Base-by-base conservation (phyloP, 2,888 invertebrate species). In the Plebejus anna region DNA sequence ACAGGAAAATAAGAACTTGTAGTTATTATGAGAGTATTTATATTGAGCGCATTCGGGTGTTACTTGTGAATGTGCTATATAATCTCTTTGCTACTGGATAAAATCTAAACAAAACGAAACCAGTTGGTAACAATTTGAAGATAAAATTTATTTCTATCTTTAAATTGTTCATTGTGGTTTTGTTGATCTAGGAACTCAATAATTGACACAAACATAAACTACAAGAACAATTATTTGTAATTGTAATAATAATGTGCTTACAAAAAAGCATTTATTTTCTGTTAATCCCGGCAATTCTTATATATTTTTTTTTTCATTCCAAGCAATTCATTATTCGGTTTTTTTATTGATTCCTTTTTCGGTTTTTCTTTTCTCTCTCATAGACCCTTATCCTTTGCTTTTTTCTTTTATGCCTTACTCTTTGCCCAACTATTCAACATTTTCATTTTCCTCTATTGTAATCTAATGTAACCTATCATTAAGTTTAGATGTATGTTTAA, bases 401-500 rank as follows among this genome's bases (percentile, higher is more conserved):
- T 61, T 61, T 66, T 13, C 66, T 32, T 66, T 66, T 36, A 66
- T 66, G 28, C 2, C 0, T 66, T 22, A 66, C 13, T 16, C 1
- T 13, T 66, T 66, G 28, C 61, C 61, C 22, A 22, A 61, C 32
- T 66, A 3, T 32, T 66, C 66, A 36, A 66, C 13, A 66, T 28
- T 61, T 28, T 32, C 66, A 66, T 66, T 66, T 36, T 5, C 71
- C 9, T 32, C 7, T 47, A 47, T 22, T 47, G 22, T 71, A 38
- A 36, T 16, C 70, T 36, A 38, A 70, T 71, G 71, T 36, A 72
- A 47, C 2, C 13, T 47, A 47, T 22, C 47, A 22, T 72, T 72
- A 47, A 42, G 71, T 71, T 71, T 71, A 71, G 72, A 72, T 72
- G 72, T 72, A 42, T 72, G 47, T 71, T 22, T 22, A 72, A 47